phyloP scores from a whole-genome alignment of 2,797 vertebrate genomes.

The Premnoplex brunnescens region DNA sequence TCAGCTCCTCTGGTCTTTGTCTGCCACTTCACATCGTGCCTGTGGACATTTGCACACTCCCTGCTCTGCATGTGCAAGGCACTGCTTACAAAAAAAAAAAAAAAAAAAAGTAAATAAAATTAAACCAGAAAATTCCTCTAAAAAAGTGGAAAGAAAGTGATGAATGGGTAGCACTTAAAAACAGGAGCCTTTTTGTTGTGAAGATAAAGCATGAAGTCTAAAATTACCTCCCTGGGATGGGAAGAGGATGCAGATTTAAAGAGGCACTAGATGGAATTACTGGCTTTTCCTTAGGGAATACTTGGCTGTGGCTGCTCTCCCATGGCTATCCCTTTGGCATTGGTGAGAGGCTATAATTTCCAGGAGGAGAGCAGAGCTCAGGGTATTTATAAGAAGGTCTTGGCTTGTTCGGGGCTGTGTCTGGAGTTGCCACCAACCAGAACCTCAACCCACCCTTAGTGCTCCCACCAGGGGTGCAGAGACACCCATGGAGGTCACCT shows the following conservation, averaged over 20 bases:
- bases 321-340: background rate
- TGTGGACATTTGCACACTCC: background rate
- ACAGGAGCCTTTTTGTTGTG: background rate
- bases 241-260: conserved; percentile 1
- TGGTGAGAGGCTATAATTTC: background rate
- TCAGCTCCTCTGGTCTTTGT: background rate
- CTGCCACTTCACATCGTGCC: background rate
- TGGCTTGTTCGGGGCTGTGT: background rate
- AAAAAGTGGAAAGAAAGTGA: fast-evolving
- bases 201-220: background rate
- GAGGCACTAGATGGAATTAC: background rate
- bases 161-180: background rate
- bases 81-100: background rate
- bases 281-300: background rate
- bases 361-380: background rate
- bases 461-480: background rate
- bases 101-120: no score
- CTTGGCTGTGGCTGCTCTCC: background rate
- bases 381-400: background rate
- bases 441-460: fast-evolving
- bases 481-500: no score
- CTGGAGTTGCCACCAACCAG: background rate
- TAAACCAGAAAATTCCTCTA: background rate
- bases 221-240: background rate
- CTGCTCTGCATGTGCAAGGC: background rate